phyloP scores from a whole-genome alignment of 2,113 vertebrate genomes.

The Nyctereutes procyonoides region DNA sequence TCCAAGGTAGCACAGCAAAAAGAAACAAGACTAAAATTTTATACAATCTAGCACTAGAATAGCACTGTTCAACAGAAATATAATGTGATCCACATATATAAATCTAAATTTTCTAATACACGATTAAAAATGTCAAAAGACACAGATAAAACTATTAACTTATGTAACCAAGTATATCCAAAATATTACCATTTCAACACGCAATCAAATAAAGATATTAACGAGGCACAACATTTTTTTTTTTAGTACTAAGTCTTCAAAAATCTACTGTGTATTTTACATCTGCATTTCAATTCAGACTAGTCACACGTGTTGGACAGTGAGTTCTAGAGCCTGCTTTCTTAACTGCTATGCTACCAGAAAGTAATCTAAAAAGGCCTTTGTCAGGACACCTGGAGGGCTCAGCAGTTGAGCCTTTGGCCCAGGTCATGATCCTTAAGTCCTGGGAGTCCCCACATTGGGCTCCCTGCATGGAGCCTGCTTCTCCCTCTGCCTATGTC shows the following conservation, averaged over 20 bases:
- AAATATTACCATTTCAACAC: conserved; percentile 9
- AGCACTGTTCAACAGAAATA: neutral
- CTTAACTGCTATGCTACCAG: neutral
- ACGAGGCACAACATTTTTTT: neutral
- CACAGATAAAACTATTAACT: neutral
- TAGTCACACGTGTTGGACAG: fast-evolving
- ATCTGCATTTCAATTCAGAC: neutral
- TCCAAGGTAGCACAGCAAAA: neutral
- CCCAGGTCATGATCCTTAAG: too few species aligned
- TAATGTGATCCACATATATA: neutral
- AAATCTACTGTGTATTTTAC: neutral
- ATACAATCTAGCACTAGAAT: neutral
- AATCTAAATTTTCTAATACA: neutral
- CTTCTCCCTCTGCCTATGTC: too few species aligned
- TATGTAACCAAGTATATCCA: neutral
- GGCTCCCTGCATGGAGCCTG: too few species aligned
- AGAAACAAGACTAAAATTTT: neutral
- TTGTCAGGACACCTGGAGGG: too few species aligned
- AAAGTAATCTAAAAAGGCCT: neutral
- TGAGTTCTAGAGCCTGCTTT: neutral
- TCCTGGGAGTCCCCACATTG: too few species aligned
- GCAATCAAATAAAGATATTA: neutral
- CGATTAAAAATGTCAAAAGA: neutral
- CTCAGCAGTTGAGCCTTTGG: too few species aligned
- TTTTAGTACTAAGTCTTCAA: neutral